phyloP scores from a whole-genome alignment of 2,888 invertebrate species.

The Chalcosyrphus nemorum region DNA sequence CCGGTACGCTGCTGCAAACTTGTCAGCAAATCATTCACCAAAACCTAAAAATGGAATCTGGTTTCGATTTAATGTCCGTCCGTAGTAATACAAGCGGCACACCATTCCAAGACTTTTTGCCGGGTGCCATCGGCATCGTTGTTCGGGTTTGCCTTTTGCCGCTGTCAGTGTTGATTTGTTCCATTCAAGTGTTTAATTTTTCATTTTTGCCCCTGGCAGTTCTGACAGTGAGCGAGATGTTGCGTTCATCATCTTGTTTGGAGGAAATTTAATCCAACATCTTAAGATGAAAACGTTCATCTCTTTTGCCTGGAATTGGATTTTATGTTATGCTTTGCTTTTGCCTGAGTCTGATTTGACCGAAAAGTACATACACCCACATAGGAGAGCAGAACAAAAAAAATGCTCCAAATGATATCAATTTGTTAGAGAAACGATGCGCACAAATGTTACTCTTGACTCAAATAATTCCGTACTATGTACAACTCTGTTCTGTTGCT shows the following conservation, averaged over 20 bases:
- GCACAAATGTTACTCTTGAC: slow-evolving; percentile 41
- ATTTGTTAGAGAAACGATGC: slow-evolving; percentile 44
- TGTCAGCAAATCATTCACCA: slow-evolving; percentile 54
- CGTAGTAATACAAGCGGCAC: neutral
- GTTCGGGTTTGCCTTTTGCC: neutral
- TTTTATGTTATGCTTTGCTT: neutral
- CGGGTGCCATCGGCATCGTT: neutral
- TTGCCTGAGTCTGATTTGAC: neutral
- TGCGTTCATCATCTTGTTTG: slow-evolving; percentile 38
- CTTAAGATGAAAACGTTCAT: slow-evolving; percentile 40
- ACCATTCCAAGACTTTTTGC: neutral
- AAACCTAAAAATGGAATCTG: slow-evolving; percentile 46
- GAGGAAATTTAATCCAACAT: slow-evolving; percentile 50
- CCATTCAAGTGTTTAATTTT: slow-evolving; percentile 50
- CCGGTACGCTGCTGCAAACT: neutral
- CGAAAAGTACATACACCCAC: neutral
- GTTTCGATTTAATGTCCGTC: slow-evolving; percentile 53
- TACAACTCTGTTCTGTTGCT: neutral
- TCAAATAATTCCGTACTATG: slow-evolving; percentile 42
- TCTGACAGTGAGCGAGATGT: slow-evolving; percentile 49
- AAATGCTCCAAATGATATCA: slow-evolving; percentile 27
- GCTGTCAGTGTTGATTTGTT: slow-evolving; percentile 58
- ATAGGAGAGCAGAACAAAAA: too few relatives aligned
- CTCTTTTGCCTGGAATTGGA: slow-evolving; percentile 34
- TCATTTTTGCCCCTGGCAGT: slow-evolving; percentile 44